These are phyloP conservation scores for Bombus turneri DNA, from an alignment of 1,140 invertebrate genomes.

Conservation along the genomic window DNA sequence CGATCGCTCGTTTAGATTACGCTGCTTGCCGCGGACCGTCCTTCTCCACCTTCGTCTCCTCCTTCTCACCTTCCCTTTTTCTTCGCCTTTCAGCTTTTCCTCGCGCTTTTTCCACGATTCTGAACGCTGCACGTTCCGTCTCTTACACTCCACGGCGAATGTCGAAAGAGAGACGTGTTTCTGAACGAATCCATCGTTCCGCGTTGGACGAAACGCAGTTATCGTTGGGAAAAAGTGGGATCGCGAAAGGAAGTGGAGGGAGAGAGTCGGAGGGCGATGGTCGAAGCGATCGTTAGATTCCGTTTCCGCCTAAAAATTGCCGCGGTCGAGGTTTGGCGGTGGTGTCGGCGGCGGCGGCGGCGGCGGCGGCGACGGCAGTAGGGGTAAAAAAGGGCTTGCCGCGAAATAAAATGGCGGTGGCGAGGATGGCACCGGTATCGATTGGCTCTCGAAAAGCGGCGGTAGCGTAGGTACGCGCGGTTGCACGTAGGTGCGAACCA, in stretches of 20 bases:
- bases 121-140: not conserved
- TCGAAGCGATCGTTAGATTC: conserved; percentile 37
- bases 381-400: conserved; percentile 68
- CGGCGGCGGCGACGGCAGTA: conserved; percentile 15
- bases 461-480: conserved; percentile 32
- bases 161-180: not conserved
- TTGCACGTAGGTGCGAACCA: conserved; percentile 53
- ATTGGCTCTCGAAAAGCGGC: conserved; percentile 70
- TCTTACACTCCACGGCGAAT: no score
- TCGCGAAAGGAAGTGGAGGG: not conserved
- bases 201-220: not conserved
- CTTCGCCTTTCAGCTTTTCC: not conserved
- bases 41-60: not conserved
- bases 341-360: conserved; percentile 1
- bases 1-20: conserved; percentile 74
- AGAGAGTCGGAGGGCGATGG: not conserved
- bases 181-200: not conserved
- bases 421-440: conserved; percentile 76
- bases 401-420: conserved; percentile 76
- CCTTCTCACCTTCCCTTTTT: no score
- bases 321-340: conserved; percentile 2
- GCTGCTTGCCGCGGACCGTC: conserved; percentile 21
- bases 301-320: conserved; percentile 30
- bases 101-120: not conserved
- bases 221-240: not conserved